These are phyloP conservation scores for Eupeodes latifasciatus DNA, from an alignment of 2,888 invertebrate species.

Conservation along the genomic window DNA sequence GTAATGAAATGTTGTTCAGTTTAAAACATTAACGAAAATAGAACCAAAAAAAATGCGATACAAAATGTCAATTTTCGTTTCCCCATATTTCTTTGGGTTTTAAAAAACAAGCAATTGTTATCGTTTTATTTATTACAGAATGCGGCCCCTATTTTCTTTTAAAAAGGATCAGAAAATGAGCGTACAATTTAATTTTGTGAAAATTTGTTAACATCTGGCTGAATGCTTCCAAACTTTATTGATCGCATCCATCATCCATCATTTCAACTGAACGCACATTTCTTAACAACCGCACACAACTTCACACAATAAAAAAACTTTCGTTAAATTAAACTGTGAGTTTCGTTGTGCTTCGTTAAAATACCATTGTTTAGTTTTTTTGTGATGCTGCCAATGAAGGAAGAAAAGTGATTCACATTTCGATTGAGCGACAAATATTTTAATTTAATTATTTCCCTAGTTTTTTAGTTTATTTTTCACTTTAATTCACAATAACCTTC, in stretches of 20 bases:
- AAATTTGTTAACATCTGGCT: not conserved
- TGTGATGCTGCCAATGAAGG: conserved; percentile 74
- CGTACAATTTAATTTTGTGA: too few species aligned
- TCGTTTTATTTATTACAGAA: too few species aligned
- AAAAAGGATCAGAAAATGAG: too few species aligned
- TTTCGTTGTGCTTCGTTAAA: conserved; percentile 72
- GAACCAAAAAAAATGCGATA: too few species aligned
- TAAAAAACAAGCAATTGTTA: too few species aligned
- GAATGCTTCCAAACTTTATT: not conserved
- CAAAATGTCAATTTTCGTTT: too few species aligned
- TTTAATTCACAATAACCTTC: conserved; percentile 38
- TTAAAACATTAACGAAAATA: too few species aligned
- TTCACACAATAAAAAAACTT: conserved; percentile 36
- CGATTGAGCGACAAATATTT: conserved; percentile 68
- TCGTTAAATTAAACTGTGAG: conserved; percentile 65
- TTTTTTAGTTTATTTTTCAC: conserved; percentile 65
- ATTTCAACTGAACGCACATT: conserved; percentile 15
- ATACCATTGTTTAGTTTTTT: conserved; percentile 76
- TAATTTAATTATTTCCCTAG: conserved; percentile 70
- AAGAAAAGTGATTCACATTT: conserved; percentile 77
- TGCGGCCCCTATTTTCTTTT: too few species aligned
- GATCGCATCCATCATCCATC: conserved; percentile 8
- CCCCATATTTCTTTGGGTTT: too few species aligned
- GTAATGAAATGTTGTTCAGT: too few species aligned
- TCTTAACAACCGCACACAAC: conserved; percentile 34